A percentile compares a stretch with the other conserved stretches of the same genome.
phyloP scores from a whole-genome alignment of 2,888 invertebrate genomes.

The Plebejus argus region DNA sequence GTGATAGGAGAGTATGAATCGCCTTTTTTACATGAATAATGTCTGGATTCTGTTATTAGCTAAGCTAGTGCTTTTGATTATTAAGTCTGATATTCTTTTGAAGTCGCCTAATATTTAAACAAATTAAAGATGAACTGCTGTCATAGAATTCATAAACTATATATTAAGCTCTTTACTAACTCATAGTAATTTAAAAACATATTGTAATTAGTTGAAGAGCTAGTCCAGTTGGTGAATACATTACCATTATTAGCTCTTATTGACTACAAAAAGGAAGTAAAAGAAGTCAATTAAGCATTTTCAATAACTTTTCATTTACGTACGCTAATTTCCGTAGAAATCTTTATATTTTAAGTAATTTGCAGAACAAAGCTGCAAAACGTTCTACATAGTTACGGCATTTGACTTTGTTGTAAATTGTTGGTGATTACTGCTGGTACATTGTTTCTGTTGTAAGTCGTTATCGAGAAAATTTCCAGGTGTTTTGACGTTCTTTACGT shows the following conservation, averaged over 20 bases:
- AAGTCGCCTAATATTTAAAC: too few relatives aligned
- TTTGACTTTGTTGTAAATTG: conserved; percentile 11
- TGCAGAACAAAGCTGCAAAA: background rate
- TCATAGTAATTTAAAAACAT: too few relatives aligned
- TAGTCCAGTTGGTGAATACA: too few relatives aligned
- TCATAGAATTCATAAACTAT: too few relatives aligned
- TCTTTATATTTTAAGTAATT: background rate
- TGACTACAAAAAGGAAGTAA: background rate
- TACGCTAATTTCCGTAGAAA: background rate
- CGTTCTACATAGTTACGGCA: background rate
- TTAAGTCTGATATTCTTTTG: too few relatives aligned
- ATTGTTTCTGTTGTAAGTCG: background rate
- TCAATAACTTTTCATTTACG: background rate
- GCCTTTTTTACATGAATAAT: too few relatives aligned
- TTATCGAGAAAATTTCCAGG: conserved; percentile 10
- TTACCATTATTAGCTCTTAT: background rate
- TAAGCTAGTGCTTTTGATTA: too few relatives aligned
- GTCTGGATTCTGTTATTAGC: too few relatives aligned
- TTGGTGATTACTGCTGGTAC: conserved; percentile 13
- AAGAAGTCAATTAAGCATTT: background rate
- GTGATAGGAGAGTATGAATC: too few relatives aligned
- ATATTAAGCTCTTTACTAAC: too few relatives aligned
- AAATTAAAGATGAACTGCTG: too few relatives aligned
- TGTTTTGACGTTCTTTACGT: background rate
- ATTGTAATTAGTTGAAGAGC: too few relatives aligned